Conservation (phyloP, 2,797 vertebrate genomes). For the Ptychadena robeensis region DNA sequence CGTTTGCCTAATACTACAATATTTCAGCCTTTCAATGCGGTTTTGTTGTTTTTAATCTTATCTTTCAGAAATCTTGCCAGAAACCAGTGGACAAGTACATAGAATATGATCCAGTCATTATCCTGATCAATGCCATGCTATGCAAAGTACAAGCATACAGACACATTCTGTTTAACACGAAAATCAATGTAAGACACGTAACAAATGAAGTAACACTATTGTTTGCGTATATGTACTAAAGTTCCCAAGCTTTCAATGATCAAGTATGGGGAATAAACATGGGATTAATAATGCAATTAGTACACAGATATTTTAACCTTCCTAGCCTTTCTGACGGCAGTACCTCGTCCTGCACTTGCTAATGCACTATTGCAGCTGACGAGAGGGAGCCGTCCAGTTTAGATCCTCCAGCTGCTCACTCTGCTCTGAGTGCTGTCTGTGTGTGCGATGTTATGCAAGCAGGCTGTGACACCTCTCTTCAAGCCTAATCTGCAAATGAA, state of each 20-base stretch:
- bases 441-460: no score
- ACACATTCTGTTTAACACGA: slow-evolving; percentile 95
- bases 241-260: neutral
- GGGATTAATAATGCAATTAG: neutral
- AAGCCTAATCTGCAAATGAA: no score
- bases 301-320: neutral
- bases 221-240: neutral
- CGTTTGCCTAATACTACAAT: no score
- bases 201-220: neutral
- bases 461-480: no score
- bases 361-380: no score
- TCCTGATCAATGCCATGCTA: slow-evolving; percentile 93
- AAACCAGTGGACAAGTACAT: slow-evolving; percentile 98
- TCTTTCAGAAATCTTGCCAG: slow-evolving; percentile 87
- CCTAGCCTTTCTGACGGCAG: no score
- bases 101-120: slow-evolving; percentile 96
- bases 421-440: no score
- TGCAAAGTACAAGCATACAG: slow-evolving; percentile 96
- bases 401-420: no score
- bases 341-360: no score
- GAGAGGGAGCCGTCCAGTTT: no score
- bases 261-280: neutral
- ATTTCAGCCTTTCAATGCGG: no score
- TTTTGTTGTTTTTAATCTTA: slow-evolving; percentile 59
- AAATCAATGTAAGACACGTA: slow-evolving; percentile 84